Evolutionary conservation across 2,797 vertebrate species (phyloP), one percentile per base, ranked within the genome.

Genomic region (Pelodytes ibericus): DNA sequence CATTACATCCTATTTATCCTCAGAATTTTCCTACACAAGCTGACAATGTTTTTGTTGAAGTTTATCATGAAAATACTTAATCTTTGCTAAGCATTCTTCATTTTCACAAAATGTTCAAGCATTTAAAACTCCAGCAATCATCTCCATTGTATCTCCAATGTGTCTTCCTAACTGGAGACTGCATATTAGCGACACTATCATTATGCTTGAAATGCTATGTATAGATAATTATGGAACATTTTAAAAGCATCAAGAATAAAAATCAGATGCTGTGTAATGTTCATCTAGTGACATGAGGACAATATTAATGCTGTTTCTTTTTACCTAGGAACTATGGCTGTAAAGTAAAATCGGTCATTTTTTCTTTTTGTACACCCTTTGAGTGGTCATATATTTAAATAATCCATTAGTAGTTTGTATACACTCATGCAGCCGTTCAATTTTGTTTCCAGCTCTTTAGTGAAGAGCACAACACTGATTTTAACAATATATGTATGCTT

Each of bases 401-500:
- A 29, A 62, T n/a, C 44, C 57, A 24, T 74, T 53, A 57, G 61
- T 10, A 74, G 51, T 57, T 30, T 68, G 51, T 56, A 36, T 58
- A 65, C 51, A 31, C 58, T 69, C 63, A 58, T 22, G 9, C 25
- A 74, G 72, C 61, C 66, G 51, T 59, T 66, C 56, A 75, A 49
- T 24, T 61, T 60, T 26, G 22, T 61, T 33, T 68, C 20, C 41
- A 27, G 22, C 47, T 58, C 72, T 62, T 74, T 39, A 25, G 61
- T 74, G 72, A 30, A 16, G 30, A 65, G 24, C 65, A 65, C 36
- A 60, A 41, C 64, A 75, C 36, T 60, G 64, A 68, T 41, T 53
- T 69, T 49, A 61, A 53, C 65, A 36, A 31, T 33, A 25, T 75
- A 75, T 75, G 36, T 69, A 69, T 75, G 64, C 44, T 59, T 71